Evolutionary conservation across 2,113 vertebrate species (phyloP), one percentile per base, ranked within the genome.

Genomic region (Gobio gobio): DNA sequence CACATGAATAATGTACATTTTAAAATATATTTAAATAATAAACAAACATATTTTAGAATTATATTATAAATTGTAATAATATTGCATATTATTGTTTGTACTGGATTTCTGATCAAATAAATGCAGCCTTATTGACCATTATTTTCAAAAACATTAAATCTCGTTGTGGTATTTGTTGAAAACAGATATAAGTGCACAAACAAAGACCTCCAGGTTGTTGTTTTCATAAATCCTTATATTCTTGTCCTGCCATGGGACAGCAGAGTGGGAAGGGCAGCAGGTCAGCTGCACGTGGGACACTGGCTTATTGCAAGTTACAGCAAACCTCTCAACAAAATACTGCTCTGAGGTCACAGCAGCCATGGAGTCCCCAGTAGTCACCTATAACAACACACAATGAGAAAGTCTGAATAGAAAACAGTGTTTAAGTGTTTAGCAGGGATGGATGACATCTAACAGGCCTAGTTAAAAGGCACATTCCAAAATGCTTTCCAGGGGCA

Each of bases 251-350:
- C 88, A 13, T 0, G 97, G 94, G 61, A 97, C 92, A 3, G 94
- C 96, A 56, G 93, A 96, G 66, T 88, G 89, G 0, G 26, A 88
- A 1, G 33, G 43, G 18, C 92, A 87, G 64, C 96, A 97, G 0
- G 95, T 94, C 1, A 96, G 92, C 89, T 96, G 97, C 16, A 91
- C 88, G 0, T 95, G 94, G 0, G 93, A 92, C 1, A 91, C 87
- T 0, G 92, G 61, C 64, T 85, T 59, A 1, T 78, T 74, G 75
- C 91, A 93, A n/a, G 68, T 86, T 4, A 95, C 78, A 86, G 88
- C 72, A 49, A 86, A 88, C 8, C 88, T 95, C 63, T 97, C 93
- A 8, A 36, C 33, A 36, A 86, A 58, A 70, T 26, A 56, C 10
- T 58, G 20, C 29, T 26, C 16, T 24, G 64, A 56, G 10, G 16